phyloP scores from a whole-genome alignment of 1,140 invertebrate species.

The Adelges cooleyi region DNA sequence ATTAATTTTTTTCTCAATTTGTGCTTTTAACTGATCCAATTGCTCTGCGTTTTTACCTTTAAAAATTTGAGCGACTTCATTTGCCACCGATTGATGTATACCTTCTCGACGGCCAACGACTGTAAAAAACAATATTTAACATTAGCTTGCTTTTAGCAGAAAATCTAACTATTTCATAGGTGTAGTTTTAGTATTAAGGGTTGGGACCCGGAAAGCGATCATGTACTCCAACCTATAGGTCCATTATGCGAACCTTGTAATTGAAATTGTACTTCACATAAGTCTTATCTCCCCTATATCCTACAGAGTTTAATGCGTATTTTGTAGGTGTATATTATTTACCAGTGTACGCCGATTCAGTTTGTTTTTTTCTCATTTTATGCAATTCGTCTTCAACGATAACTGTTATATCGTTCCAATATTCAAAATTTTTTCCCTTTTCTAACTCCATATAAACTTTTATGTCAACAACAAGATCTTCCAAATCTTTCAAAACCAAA shows the following conservation, averaged over 20 bases:
- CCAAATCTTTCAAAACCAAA: conserved; percentile 81
- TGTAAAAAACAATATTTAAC: conserved; percentile 33
- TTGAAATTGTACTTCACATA: too few relatives aligned
- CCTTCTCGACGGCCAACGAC: conserved; percentile 69
- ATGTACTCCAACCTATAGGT: too few relatives aligned
- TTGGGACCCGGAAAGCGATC: too few relatives aligned
- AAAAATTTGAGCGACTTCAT: conserved; percentile 81
- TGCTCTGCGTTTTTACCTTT: conserved; percentile 86
- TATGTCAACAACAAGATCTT: conserved; percentile 95
- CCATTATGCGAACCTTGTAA: too few relatives aligned
- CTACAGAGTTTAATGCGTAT: too few relatives aligned
- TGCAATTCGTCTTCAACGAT: conserved; percentile 91
- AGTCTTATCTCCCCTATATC: too few relatives aligned
- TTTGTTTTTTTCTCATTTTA: conserved; percentile 61
- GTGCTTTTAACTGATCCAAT: conserved; percentile 64
- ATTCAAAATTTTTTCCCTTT: conserved; percentile 74
- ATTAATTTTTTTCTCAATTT: conserved; percentile 81
- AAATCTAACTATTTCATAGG: too few relatives aligned
- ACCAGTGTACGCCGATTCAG: conserved; percentile 39
- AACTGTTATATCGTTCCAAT: conserved; percentile 94
- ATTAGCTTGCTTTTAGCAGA: too few relatives aligned
- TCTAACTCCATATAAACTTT: conserved; percentile 81
- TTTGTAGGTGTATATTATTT: too few relatives aligned
- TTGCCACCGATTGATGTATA: conserved; percentile 83
- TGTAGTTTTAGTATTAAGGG: too few relatives aligned